A percentile compares a stretch with the other conserved stretches of the same genome.
Conservation (phyloP, 64 coral and sea anemone species). For the Porites lutea region DNA sequence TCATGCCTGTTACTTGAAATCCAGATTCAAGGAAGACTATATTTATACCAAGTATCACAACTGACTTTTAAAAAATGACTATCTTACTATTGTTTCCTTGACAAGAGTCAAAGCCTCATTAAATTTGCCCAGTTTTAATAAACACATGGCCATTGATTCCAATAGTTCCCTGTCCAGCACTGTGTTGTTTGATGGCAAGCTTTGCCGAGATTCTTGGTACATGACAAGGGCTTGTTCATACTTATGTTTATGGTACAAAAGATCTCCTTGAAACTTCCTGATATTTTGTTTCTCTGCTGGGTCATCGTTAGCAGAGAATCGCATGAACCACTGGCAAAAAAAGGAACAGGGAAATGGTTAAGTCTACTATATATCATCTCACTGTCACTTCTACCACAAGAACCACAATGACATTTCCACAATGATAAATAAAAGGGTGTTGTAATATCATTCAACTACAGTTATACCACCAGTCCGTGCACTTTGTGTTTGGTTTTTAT, state of each 20-base stretch:
- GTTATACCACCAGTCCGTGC: no score
- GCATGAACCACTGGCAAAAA: constrained; percentile 66
- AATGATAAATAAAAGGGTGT: no score
- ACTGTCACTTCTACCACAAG: no score
- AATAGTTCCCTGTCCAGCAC: constrained; percentile 66
- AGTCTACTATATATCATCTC: no score
- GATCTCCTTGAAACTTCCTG: constrained; percentile 78
- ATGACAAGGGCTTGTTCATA: constrained; percentile 43
- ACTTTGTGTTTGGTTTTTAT: no score
- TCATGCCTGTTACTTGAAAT: no score
- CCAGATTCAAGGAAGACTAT: no score
- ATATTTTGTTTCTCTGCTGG: constrained; percentile 68
- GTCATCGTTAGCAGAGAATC: constrained; percentile 17
- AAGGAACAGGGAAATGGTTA: background rate
- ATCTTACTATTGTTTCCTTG: constrained; percentile 32
- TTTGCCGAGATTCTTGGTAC: constrained; percentile 49
- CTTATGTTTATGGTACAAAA: constrained; percentile 31
- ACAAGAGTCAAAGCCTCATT: constrained; percentile 60
- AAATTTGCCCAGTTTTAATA: constrained; percentile 69
- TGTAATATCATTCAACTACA: no score
- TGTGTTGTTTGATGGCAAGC: constrained; percentile 37
- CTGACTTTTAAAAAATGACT: background rate
- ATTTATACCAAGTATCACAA: no score
- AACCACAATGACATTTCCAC: no score
- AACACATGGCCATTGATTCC: constrained; percentile 75